Evolutionary conservation across 2,113 vertebrate genomes (phyloP), one percentile per base, ranked within the genome.

Genomic region (Chaetops frenatus): DNA sequence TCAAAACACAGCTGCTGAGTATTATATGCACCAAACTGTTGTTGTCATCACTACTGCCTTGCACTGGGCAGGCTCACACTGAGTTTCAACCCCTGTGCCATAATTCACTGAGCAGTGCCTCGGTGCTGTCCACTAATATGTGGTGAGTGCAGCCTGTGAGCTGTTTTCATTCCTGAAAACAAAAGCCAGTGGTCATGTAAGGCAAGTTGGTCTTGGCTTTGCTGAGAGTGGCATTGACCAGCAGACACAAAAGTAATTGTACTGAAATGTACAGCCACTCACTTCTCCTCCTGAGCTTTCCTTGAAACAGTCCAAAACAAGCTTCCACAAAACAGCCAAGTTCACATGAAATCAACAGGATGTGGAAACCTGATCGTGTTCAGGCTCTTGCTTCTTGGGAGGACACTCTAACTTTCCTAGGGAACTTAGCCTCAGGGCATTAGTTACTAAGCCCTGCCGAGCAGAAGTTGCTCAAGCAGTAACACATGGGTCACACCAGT

Each of bases 291-390:
- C 0, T 1, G 51, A 92, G 48, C 53, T 91, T 81, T 88, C 82
- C 69, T 71, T 88, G 72, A 86, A 94, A 64, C 88, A 84, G 82
- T 94, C 90, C 95, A 96, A 97, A 96, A 96, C 94, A 97, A 97
- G 95, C 95, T 96, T 79, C 72, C 80, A 88, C 95, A 94, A 90
- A 94, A 78, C 92, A 91, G 88, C 80, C 73, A 88, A 93, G 86
- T 88, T 79, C 93, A 53, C 72, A 24, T 54, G 94, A 95, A 96
- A 92, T 94, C 95, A 96, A 95, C 96, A 97, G 95, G 95, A 96
- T 96, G 94, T 93, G 86, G 96, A 96, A 97, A 97, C 53, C 69
- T 88, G 88, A 97, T 95, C 95, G 87, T 90, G 80, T 91, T 88
- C 42, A 81, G 69, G 65, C 86, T 88, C 38, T 91, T 42, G 69